Evolutionary conservation across 1,140 invertebrate genomes (phyloP).

Genomic region (Asobara japonica): DNA sequence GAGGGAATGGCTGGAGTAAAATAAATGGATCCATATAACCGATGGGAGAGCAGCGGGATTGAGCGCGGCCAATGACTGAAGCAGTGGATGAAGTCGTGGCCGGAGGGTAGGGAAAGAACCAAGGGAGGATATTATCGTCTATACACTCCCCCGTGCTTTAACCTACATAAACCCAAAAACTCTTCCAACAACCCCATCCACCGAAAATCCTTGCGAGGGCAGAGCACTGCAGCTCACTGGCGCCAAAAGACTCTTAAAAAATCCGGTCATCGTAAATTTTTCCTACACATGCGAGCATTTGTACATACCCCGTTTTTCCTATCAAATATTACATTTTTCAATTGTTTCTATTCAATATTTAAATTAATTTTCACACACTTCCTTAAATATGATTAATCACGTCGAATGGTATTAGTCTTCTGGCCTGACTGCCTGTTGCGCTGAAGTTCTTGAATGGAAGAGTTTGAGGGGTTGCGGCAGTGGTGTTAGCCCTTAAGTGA

Average conservation of each 20-base stretch:
- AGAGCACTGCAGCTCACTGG: not conserved
- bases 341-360: too few relatives aligned
- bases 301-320: too few relatives aligned
- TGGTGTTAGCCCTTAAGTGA: too few relatives aligned
- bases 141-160: not conserved
- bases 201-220: not conserved
- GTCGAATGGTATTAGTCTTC: too few relatives aligned
- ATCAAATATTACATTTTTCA: not conserved
- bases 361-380: too few relatives aligned
- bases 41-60: not conserved
- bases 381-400: too few relatives aligned
- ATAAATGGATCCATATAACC: conserved; percentile 3
- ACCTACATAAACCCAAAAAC: conserved; percentile 7
- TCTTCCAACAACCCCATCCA: not conserved
- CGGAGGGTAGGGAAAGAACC: not conserved
- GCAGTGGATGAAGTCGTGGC: not conserved
- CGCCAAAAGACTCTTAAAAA: not conserved
- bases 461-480: too few relatives aligned
- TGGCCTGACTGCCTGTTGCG: too few relatives aligned
- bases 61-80: not conserved
- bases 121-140: conserved; percentile 3
- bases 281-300: not conserved
- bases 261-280: not conserved
- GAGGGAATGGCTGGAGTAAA: conserved; percentile 1
- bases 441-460: too few relatives aligned